Conservation (phyloP, 2,797 vertebrate species). For the Diplodus puntazzo region DNA sequence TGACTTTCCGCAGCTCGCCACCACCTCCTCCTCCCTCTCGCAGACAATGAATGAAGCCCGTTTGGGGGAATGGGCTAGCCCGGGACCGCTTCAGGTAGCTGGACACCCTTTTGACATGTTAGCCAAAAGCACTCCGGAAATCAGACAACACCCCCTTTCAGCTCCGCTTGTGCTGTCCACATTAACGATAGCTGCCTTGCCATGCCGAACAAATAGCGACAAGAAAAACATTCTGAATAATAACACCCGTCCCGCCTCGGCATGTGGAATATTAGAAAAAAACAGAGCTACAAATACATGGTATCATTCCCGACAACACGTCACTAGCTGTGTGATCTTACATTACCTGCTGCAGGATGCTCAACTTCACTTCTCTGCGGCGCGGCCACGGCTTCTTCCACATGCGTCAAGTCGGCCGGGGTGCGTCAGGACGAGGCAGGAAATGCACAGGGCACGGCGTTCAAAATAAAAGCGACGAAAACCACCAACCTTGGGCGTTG, state of each 20-base stretch:
- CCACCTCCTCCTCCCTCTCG: constrained; percentile 61
- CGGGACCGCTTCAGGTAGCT: constrained; percentile 40
- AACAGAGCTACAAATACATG: neutral
- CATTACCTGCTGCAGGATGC: constrained; percentile 81
- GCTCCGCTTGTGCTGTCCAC: neutral
- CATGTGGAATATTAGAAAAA: neutral
- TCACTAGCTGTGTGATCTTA: constrained; percentile 16
- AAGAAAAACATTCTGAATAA: constrained; percentile 20
- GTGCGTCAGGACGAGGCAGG: neutral
- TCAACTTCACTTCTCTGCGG: constrained; percentile 83
- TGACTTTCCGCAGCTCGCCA: constrained; percentile 66
- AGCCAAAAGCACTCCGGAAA: neutral
- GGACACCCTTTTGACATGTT: neutral
- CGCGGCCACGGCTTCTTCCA: constrained; percentile 57
- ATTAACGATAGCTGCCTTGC: constrained; percentile 13
- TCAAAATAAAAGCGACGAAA: constrained; percentile 55
- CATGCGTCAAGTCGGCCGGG: too few species aligned
- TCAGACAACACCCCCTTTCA: neutral
- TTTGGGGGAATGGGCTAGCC: constrained; percentile 48
- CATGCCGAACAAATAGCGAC: constrained; percentile 24
- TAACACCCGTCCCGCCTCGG: neutral
- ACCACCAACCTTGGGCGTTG: neutral
- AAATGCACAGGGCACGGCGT: accelerated
- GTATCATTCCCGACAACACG: neutral
- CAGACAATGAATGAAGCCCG: constrained; percentile 81